Percentiles rank a stretch among this genome's conserved stretches.
Evolutionary conservation across 2,888 invertebrate species (phyloP).

Genomic region (Napeogenes sylphis): DNA sequence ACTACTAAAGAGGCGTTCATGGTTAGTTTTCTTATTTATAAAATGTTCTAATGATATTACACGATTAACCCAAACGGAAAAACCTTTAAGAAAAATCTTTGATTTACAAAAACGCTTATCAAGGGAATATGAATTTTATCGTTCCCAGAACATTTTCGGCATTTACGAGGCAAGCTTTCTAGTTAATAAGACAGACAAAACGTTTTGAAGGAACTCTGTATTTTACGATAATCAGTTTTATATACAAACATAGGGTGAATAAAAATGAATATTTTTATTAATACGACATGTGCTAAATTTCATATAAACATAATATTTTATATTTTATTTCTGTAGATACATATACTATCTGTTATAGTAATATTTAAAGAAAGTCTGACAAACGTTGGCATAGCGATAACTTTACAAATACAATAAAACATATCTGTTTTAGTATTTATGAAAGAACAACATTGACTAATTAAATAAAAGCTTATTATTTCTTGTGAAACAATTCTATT

Average conservation of each 20-base stretch:
- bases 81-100: slow-evolving; percentile 14
- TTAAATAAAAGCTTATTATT: slow-evolving; percentile 2
- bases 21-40: slow-evolving; percentile 14
- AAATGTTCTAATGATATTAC: slow-evolving; percentile 15
- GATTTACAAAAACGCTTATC: slow-evolving; percentile 28
- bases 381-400: too few species aligned
- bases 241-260: background rate
- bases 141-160: slow-evolving; percentile 32
- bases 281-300: slow-evolving; percentile 3
- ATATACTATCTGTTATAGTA: too few species aligned
- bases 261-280: slow-evolving; percentile 3
- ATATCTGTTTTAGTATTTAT: background rate
- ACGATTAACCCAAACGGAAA: slow-evolving; percentile 10
- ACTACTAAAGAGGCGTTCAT: slow-evolving; percentile 12
- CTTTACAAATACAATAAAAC: too few species aligned
- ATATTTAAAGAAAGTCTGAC: too few species aligned
- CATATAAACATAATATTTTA: slow-evolving; percentile 1
- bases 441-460: background rate
- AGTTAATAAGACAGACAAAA: slow-evolving; percentile 47
- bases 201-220: slow-evolving; percentile 35
- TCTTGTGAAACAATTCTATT: slow-evolving; percentile 15
- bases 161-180: slow-evolving; percentile 46
- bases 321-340: background rate
- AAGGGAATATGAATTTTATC: slow-evolving; percentile 33
- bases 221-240: slow-evolving; percentile 9